Conservation (phyloP, 1,140 invertebrate species). For the Drosophila tristis region DNA sequence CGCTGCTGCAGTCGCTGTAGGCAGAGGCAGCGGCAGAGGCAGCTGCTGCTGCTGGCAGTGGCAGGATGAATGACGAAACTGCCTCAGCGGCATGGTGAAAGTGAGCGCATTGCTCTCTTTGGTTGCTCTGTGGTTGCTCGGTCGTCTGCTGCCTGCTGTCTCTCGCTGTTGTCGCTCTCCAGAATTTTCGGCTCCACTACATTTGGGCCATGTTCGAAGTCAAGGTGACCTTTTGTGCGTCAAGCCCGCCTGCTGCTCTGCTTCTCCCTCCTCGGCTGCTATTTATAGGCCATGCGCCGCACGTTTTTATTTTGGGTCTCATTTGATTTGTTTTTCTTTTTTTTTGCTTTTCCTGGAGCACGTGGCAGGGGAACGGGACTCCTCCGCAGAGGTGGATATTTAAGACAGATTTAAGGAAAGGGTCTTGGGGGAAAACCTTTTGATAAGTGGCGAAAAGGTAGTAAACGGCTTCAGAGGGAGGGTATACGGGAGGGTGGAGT, state of each 20-base stretch:
- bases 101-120: slow-evolving; percentile 36
- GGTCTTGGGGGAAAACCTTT: no score
- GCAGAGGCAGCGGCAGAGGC: slow-evolving; percentile 36
- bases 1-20: slow-evolving; percentile 16
- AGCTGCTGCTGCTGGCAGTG: slow-evolving; percentile 20
- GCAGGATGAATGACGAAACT: slow-evolving; percentile 78
- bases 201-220: slow-evolving; percentile 51
- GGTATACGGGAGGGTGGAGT: no score
- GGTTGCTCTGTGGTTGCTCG: slow-evolving; percentile 15
- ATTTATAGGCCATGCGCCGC: slow-evolving; percentile 57
- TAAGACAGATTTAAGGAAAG: no score
- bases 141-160: slow-evolving; percentile 12
- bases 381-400: no score
- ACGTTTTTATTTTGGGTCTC: slow-evolving; percentile 20
- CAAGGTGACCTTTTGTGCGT: slow-evolving; percentile 71
- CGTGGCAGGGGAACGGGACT: neutral
- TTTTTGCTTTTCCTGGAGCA: slow-evolving; percentile 34
- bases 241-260: slow-evolving; percentile 16
- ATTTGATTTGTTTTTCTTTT: slow-evolving; percentile 31
- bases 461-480: no score
- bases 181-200: slow-evolving; percentile 59
- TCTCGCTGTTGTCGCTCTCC: slow-evolving; percentile 46
- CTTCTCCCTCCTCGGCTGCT: slow-evolving; percentile 12
- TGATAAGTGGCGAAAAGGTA: no score
- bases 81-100: slow-evolving; percentile 64